Conservation (phyloP, 2,888 invertebrate genomes). For the Cactoblastis cactorum region DNA sequence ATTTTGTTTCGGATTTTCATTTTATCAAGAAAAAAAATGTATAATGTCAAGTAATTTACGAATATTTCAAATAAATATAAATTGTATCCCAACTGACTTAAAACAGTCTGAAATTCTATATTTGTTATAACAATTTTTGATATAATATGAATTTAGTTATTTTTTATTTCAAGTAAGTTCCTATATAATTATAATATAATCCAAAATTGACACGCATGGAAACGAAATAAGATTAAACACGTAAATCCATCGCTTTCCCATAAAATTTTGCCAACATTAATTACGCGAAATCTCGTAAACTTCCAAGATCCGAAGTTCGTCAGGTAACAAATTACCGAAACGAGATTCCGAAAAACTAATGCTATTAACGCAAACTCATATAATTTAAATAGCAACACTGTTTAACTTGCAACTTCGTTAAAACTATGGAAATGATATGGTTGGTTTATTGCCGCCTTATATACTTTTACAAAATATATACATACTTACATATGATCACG, state of each 20-base stretch:
- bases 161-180: too few species aligned
- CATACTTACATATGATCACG: too few species aligned
- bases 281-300: neutral
- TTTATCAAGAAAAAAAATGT: too few species aligned
- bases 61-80: too few species aligned
- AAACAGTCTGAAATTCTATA: too few species aligned
- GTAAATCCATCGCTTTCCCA: too few species aligned
- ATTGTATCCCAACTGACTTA: too few species aligned
- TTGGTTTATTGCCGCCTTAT: neutral
- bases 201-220: neutral
- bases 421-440: neutral
- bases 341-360: slow-evolving; percentile 14
- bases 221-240: neutral
- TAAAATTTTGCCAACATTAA: neutral
- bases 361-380: slow-evolving; percentile 11
- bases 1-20: too few species aligned
- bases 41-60: too few species aligned
- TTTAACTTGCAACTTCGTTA: neutral
- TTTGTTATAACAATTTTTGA: too few species aligned
- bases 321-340: slow-evolving; percentile 3
- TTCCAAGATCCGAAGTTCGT: neutral
- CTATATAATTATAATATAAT: neutral
- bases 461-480: too few species aligned
- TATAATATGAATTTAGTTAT: too few species aligned
- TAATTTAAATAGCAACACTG: slow-evolving; percentile 15